Base-by-base conservation (phyloP, 2,113 vertebrate species). In the Zeus faber region DNA sequence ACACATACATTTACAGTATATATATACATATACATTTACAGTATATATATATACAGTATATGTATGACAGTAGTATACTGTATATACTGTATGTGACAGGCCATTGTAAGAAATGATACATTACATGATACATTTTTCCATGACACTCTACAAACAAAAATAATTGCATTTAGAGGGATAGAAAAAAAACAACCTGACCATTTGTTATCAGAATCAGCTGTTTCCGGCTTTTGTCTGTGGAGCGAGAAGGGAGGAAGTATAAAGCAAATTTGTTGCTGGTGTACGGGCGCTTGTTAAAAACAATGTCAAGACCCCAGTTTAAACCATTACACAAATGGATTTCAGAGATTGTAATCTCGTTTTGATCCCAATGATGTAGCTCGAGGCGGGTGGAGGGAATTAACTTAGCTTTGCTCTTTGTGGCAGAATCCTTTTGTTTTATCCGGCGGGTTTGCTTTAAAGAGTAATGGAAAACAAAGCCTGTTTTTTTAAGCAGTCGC, bases 271-370 rank as follows among this genome's bases (percentile, higher is more conserved):
- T 16, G 56, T 45, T 54, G 62, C 81, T 70, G 23, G 41, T 62
- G 67, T 73, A 48, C 52, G 54, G 35, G 62, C 21, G 46, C 52
- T 58, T 70, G 68, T 80, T 75, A 60, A 72, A 79, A 49, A 54
- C 1, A 2, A 54, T 78, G 79, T 79, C 63, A 74, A 44, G 62
- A 72, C 64, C 73, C 53, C 13, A 54, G 49, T 81, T 78, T 57
- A 76, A 58, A 77, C 67, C 78, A 81, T 77, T 71, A 71, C 72
- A 76, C 58, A 67, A 80, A 85, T 85, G 74, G 62, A 82, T 85
- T 84, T 55, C 59, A 61, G 69, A 80, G 82, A 84, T 84, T 77
- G 72, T 81, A 80, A 87, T 85, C 77, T 72, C 79, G 74, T 86
- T 85, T 72, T 81, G 65, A 5, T 46, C 43, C 72, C 76, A 68